Evolutionary conservation across 2,888 invertebrate species (phyloP), one percentile per base, ranked within the genome.

Genomic region (Pseudanteris insignis): DNA sequence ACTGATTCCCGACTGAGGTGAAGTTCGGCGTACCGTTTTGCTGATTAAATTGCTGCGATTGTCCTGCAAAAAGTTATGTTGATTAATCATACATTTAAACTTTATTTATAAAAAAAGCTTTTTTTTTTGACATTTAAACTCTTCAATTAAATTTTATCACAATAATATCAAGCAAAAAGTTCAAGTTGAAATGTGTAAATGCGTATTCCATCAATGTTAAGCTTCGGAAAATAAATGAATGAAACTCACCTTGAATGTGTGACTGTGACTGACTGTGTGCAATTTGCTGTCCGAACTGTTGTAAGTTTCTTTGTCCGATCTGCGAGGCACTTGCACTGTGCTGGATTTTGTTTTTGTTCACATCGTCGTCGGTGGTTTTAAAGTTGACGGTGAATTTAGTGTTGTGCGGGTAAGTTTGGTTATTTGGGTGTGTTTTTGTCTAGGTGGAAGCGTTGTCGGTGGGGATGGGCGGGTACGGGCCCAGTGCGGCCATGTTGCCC

Each of bases 391-490:
- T 87, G 78, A 92, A 91, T 81, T 92, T 94, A 25, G 90, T 92
- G 77, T 89, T 94, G 82, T 92, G 91, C 69, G 94, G 94, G 81
- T 94, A 83, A 15, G 93, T 93, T 83, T 94, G 94, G 83, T 92
- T 94, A 81, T 92, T 96, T 29, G 90, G 92, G 80, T 94, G 93
- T 48, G 89, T 89, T 79, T 93, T 93, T 73, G 89, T 91, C 14
- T 90, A 86, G 58, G 87, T 86, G 75, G 91, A 90, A 73, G 90
- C 87, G 73, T 89, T 87, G 69, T 78, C 79, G 68, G 75, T 80
- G 44, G 92, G 92, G 71, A 92, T 89, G 72, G 92, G 92, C 72
- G 92, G 91, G 78, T 91, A 93, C 2, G 92, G 92, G 76, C 92
- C 92, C 25, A 93, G 90, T 33, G 92, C 92, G 10, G 92, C 92